Percentiles rank a stretch among this genome's conserved stretches.
Conservation (phyloP, 2,888 invertebrate species). For the Hirtodrosophila duncani region DNA sequence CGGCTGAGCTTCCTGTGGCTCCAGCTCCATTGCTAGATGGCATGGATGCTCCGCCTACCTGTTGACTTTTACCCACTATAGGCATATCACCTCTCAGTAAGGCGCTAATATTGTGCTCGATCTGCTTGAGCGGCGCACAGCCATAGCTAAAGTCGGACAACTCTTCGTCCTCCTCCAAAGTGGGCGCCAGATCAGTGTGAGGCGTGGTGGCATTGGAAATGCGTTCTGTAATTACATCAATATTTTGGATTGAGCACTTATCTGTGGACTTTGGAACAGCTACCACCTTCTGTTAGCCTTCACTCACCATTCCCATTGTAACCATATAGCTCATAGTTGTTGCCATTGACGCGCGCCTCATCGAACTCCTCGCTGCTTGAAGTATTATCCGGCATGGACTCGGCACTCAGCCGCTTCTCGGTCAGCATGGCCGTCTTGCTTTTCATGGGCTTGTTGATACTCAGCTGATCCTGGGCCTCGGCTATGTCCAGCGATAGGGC, state of each 20-base stretch:
- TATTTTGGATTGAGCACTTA: too few relatives aligned
- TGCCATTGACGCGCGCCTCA: slow-evolving; percentile 59
- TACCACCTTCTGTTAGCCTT: neutral
- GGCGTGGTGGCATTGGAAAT: slow-evolving; percentile 79
- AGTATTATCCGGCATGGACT: slow-evolving; percentile 64
- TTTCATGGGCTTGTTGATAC: slow-evolving; percentile 44
- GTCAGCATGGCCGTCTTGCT: slow-evolving; percentile 61
- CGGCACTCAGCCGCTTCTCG: slow-evolving; percentile 59
- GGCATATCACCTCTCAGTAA: slow-evolving; percentile 80
- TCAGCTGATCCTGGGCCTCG: slow-evolving; percentile 48
- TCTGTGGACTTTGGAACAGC: too few relatives aligned
- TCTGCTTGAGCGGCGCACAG: slow-evolving; percentile 84
- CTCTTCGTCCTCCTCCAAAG: slow-evolving; percentile 85
- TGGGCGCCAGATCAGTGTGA: slow-evolving; percentile 83
- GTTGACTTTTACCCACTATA: slow-evolving; percentile 39
- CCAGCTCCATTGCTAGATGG: slow-evolving; percentile 29
- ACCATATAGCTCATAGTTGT: slow-evolving; percentile 55
- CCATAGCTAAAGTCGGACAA: slow-evolving; percentile 82
- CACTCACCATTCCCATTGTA: slow-evolving; percentile 52
- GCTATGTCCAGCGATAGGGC: slow-evolving; percentile 59
- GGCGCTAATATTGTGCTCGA: slow-evolving; percentile 85
- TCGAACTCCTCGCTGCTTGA: slow-evolving; percentile 67
- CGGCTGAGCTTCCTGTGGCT: slow-evolving; percentile 5
- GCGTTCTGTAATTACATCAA: slow-evolving; percentile 38
- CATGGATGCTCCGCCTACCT: too few relatives aligned